phyloP scores from a whole-genome alignment of 64 coral and sea anemone species.

The Hydrozoanthus tunicans region DNA sequence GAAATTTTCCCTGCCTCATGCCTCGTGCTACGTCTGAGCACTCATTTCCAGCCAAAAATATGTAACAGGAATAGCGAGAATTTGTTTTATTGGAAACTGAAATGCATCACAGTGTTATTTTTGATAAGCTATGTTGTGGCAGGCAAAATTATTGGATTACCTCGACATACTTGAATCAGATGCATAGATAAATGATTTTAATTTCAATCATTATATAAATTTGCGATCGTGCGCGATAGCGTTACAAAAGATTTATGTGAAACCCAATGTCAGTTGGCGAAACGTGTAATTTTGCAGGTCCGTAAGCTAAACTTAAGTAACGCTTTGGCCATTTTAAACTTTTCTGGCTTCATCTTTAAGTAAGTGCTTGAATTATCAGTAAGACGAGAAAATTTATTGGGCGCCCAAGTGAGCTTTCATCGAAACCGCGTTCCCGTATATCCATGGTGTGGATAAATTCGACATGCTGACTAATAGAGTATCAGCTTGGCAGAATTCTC shows the following conservation, averaged over 20 bases:
- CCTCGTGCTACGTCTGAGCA: not conserved
- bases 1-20: not conserved
- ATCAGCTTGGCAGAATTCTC: not conserved
- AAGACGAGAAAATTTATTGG: slow-evolving; percentile 11
- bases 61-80: no score
- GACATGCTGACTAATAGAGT: not conserved
- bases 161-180: not conserved
- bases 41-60: no score
- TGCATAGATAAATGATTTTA: not conserved
- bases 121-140: no score
- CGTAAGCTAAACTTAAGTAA: not conserved
- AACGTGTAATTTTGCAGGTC: not conserved
- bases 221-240: not conserved
- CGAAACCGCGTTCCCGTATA: no score
- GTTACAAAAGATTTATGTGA: not conserved
- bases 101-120: no score
- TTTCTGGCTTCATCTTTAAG: not conserved
- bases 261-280: no score
- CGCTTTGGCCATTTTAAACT: not conserved
- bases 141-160: no score
- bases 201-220: not conserved
- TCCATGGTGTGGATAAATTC: not conserved
- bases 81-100: no score
- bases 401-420: not conserved
- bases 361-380: slow-evolving; percentile 9